phyloP scores from a whole-genome alignment of 2,113 vertebrate genomes.

The Phrynosoma platyrhinos region DNA sequence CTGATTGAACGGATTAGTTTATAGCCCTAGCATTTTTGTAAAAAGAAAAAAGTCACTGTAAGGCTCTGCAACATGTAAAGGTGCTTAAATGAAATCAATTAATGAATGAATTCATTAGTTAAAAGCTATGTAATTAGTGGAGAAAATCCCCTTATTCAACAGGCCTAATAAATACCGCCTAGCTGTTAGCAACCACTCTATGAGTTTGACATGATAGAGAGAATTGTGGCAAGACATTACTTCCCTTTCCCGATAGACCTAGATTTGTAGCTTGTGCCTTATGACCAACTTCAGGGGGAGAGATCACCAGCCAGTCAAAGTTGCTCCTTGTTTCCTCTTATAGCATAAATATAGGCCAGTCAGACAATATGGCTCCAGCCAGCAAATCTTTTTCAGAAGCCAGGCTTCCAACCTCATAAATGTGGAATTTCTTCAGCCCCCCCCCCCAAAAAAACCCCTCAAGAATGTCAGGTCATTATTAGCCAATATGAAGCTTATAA shows the following conservation, averaged over 20 bases:
- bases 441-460: constrained; percentile 29
- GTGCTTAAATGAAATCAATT: constrained; percentile 14
- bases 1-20: not conserved
- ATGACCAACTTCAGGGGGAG: not conserved
- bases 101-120: constrained; percentile 10
- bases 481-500: constrained; percentile 72
- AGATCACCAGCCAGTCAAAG: accelerated
- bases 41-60: not conserved
- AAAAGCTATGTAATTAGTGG: constrained; percentile 7
- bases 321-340: not conserved
- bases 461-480: constrained; percentile 67
- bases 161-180: not conserved
- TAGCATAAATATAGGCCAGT: constrained; percentile 36
- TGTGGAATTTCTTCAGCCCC: constrained; percentile 59
- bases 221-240: not conserved
- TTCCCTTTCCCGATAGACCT: accelerated
- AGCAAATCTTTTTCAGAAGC: constrained; percentile 67
- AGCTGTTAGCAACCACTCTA: not conserved
- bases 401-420: constrained; percentile 62
- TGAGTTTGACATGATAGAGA: accelerated
- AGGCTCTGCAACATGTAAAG: constrained; percentile 1
- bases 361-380: constrained; percentile 65
- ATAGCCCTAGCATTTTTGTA: not conserved
- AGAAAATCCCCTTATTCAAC: not conserved
- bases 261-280: not conserved